These are phyloP conservation scores for Manis pentadactyla DNA, from an alignment of 2,797 vertebrate genomes.

Conservation along the genomic window DNA sequence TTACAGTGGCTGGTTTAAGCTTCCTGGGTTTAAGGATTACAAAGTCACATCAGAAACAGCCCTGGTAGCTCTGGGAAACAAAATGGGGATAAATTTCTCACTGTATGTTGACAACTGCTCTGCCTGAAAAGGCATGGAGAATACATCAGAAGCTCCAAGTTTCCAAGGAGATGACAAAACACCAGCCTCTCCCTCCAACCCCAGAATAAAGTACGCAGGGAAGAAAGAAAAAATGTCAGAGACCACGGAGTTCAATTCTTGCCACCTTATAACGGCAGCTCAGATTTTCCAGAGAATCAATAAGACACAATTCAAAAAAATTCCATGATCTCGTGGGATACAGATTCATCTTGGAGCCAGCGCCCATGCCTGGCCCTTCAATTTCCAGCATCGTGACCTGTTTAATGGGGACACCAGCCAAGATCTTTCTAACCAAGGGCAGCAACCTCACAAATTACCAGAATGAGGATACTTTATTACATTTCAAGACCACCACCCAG, in stretches of 20 bases:
- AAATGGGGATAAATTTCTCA: background rate
- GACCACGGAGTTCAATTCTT: slow-evolving; percentile 19
- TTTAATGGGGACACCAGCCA: background rate
- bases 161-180: slow-evolving; percentile 28
- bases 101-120: background rate
- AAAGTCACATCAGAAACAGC: slow-evolving; percentile 22
- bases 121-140: background rate
- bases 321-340: slow-evolving; percentile 48
- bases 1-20: slow-evolving; percentile 25
- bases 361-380: background rate
- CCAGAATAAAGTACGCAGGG: background rate
- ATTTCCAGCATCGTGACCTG: background rate
- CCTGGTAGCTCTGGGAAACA: background rate
- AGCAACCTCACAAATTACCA: slow-evolving; percentile 2
- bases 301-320: slow-evolving; percentile 59
- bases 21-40: background rate
- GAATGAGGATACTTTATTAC: background rate
- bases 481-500: background rate
- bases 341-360: background rate
- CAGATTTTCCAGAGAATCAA: slow-evolving; percentile 68
- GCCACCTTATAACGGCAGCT: slow-evolving; percentile 48
- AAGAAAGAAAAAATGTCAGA: slow-evolving; percentile 22
- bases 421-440: background rate
- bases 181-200: background rate
- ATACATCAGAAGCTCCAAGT: background rate